These are phyloP conservation scores for Zaprionus africanus DNA, from an alignment of 1,140 invertebrate species.

Conservation along the genomic window DNA sequence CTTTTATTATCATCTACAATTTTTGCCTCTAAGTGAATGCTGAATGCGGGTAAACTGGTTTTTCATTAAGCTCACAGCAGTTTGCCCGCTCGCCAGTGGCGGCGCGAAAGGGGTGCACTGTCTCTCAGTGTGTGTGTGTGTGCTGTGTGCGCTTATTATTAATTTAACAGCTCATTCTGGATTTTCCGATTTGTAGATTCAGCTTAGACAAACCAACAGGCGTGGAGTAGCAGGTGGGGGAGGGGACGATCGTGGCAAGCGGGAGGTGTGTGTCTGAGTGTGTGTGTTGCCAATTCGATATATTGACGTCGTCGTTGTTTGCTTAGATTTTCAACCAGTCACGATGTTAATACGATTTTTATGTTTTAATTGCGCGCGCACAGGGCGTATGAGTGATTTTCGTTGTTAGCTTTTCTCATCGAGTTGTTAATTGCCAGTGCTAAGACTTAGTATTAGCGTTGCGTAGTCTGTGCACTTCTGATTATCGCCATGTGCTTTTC, in stretches of 20 bases:
- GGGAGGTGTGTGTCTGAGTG: conserved; percentile 3
- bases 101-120: background rate
- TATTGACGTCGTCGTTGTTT: conserved; percentile 40
- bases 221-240: background rate
- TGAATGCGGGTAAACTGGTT: conserved; percentile 66
- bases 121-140: conserved; percentile 12
- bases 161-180: conserved; percentile 79
- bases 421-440: conserved; percentile 67
- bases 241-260: conserved; percentile 23
- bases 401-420: conserved; percentile 69
- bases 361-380: conserved; percentile 72
- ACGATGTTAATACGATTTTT: conserved; percentile 81
- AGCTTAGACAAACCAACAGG: conserved; percentile 26
- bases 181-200: conserved; percentile 70
- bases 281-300: conserved; percentile 41
- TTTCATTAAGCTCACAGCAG: conserved; percentile 70
- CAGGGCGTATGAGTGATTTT: conserved; percentile 77
- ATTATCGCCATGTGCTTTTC: conserved; percentile 48
- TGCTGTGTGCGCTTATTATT: conserved; percentile 73
- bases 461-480: conserved; percentile 49
- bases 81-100: background rate
- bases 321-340: conserved; percentile 61
- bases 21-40: conserved; percentile 53
- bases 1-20: conserved; percentile 52
- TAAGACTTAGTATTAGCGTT: conserved; percentile 53